Base-by-base conservation (phyloP, 2,797 vertebrate species). In the Phoebastria nigripes region DNA sequence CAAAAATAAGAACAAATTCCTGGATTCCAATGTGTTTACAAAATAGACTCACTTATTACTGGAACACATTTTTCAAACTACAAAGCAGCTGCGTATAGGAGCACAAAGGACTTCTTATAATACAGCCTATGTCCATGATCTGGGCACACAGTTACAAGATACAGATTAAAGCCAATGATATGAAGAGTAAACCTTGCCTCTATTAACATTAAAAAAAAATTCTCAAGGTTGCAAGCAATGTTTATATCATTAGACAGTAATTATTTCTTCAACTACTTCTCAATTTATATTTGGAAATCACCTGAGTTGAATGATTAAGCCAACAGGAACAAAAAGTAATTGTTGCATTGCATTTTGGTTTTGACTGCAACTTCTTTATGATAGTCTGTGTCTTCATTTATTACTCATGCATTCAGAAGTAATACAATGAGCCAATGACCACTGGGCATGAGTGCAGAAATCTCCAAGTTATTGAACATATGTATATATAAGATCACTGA, bases 221-320 rank as follows among this genome's bases (percentile, higher is more conserved):
- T 70, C 26, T 78, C 15, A 18, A 33, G 9, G 25, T 73, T 73
- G 26, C 37, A 91, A 83, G 33, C 18, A 62, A 37, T 17, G 9
- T 78, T 91, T 51, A 28, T n/a, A 31, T 9, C 14, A 89, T 69
- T 54, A 80, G 19, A 77, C 2, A 81, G 56, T 9, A 78, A 84
- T 66, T 39, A 70, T 8, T 24, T 84, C 39, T 66, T 66, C 42
- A 74, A 46, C 10, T 35, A 24, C 12, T 80, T 81, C 61, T 77
- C 21, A 37, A 51, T 39, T 26, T 59, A 6, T 29, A 63, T 65
- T 86, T 61, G 24, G n/a, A 87, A 79, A 88, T 82, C 37, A 55
- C 12, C 1, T 0, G 0, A 73, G 14, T 15, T 47, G 61, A 84
- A 66, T 22, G 24, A 86, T 65, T 62, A 66, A 41, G 42, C 39